Evolutionary conservation across 2,113 vertebrate species (phyloP).

Genomic region (Gasterosteus nipponicus): DNA sequence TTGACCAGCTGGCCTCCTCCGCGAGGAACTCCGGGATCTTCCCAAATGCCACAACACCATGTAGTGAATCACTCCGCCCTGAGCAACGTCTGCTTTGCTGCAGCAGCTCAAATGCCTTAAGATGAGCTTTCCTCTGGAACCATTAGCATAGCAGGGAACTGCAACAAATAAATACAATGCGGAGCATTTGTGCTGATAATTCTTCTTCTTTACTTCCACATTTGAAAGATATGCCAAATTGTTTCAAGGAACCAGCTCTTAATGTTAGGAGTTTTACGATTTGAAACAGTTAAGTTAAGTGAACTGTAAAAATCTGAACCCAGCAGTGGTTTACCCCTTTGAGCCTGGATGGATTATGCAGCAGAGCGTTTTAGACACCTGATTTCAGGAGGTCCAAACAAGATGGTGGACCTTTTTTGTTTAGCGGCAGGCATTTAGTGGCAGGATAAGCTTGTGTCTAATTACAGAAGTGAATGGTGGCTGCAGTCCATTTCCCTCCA

Average conservation of each 20-base stretch:
- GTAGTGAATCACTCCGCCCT: constrained; percentile 19
- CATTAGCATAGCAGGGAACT: background rate
- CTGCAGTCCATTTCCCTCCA: constrained; percentile 34
- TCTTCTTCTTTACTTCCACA: background rate
- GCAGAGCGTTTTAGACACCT: background rate
- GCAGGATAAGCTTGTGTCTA: constrained; percentile 31
- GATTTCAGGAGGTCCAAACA: background rate
- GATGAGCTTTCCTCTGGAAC: background rate
- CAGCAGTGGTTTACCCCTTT: background rate
- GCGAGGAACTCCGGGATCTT: constrained; percentile 48
- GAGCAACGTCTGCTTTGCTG: constrained; percentile 9
- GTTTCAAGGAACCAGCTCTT: background rate
- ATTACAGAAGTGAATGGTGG: constrained; percentile 37
- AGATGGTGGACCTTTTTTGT: background rate
- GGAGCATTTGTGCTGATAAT: background rate
- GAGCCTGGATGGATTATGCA: background rate
- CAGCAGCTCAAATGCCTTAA: background rate
- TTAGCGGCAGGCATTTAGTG: constrained; percentile 20
- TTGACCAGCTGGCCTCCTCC: constrained; percentile 52
- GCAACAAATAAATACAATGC: background rate
- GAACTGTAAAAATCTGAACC: background rate
- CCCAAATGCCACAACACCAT: constrained; percentile 17
- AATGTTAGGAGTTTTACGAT: background rate
- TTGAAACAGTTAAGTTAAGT: constrained; percentile 1
- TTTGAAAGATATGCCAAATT: background rate